Conservation (phyloP, 2,113 vertebrate species). For the Abramis brama region DNA sequence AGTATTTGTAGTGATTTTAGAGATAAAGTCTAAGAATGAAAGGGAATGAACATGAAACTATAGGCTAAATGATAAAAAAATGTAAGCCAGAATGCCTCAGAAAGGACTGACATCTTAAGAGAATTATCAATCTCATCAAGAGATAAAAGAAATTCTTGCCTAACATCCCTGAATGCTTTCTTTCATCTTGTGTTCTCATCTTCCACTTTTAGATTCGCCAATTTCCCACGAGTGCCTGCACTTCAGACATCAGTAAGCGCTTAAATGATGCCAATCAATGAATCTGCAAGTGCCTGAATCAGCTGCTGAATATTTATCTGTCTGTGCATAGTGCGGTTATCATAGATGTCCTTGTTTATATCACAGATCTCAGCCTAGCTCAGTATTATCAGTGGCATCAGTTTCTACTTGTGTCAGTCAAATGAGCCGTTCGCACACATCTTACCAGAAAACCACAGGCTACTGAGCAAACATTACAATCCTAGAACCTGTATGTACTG, state of each 20-base stretch:
- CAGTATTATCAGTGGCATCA: slow-evolving; percentile 4
- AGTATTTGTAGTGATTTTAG: neutral
- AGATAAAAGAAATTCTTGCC: slow-evolving; percentile 5
- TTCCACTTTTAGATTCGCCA: slow-evolving; percentile 4
- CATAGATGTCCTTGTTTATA: neutral
- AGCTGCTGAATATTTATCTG: neutral
- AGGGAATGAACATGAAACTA: neutral
- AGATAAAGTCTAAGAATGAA: slow-evolving; percentile 12
- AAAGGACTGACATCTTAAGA: neutral
- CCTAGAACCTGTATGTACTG: neutral
- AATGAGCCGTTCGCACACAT: neutral
- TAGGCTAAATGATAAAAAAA: neutral
- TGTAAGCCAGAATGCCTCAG: neutral
- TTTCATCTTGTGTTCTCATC: slow-evolving; percentile 23
- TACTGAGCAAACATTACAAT: neutral
- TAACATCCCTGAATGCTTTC: neutral
- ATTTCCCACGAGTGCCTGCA: slow-evolving; percentile 13
- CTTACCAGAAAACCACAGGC: neutral
- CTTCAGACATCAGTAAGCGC: neutral
- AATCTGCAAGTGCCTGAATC: neutral
- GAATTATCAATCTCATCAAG: slow-evolving; percentile 25
- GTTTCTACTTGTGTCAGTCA: neutral
- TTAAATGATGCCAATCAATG: slow-evolving; percentile 6
- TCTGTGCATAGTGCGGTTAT: neutral
- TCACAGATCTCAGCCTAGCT: neutral